A percentile compares a stretch with the other conserved stretches of the same genome.
These are phyloP conservation scores for Danio jaintianensis DNA, from an alignment of 2,797 vertebrate genomes.

Conservation along the genomic window DNA sequence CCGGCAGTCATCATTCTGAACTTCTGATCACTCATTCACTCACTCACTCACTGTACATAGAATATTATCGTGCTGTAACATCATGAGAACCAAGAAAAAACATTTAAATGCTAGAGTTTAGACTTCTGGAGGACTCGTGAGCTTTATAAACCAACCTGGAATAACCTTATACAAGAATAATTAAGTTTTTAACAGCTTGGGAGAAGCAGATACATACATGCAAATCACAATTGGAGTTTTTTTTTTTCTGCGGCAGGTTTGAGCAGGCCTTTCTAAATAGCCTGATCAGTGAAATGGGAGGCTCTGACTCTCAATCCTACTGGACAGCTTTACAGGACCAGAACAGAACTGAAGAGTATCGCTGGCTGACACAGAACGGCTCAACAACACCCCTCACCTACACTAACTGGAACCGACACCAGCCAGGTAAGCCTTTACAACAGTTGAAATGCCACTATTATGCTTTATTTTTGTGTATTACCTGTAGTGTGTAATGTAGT, in stretches of 20 bases:
- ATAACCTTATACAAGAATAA: background rate
- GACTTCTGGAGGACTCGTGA: no score
- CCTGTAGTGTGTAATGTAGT: no score
- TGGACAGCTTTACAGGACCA: constrained; percentile 88
- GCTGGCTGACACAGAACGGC: constrained; percentile 78
- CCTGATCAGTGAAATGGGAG: constrained; percentile 79
- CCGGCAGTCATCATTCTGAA: no score
- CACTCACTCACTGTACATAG: no score
- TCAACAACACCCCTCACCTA: constrained; percentile 74
- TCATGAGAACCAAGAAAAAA: no score
- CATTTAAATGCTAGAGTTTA: no score
- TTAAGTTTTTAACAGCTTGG: background rate
- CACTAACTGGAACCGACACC: constrained; percentile 90
- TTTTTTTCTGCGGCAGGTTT: constrained; percentile 71
- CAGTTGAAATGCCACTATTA: no score
- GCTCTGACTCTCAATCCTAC: constrained; percentile 79
- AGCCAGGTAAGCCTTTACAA: constrained; percentile 81
- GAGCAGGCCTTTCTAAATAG: constrained; percentile 94
- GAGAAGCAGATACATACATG: background rate
- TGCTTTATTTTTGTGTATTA: no score
- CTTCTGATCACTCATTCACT: no score
- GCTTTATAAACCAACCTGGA: background rate
- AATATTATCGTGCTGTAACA: no score
- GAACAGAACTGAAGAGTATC: constrained; percentile 82
- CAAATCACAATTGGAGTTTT: background rate